Percentiles rank a stretch among this genome's conserved stretches.
Conservation (phyloP, 2,797 vertebrate genomes). For the Pangasius djambal region DNA sequence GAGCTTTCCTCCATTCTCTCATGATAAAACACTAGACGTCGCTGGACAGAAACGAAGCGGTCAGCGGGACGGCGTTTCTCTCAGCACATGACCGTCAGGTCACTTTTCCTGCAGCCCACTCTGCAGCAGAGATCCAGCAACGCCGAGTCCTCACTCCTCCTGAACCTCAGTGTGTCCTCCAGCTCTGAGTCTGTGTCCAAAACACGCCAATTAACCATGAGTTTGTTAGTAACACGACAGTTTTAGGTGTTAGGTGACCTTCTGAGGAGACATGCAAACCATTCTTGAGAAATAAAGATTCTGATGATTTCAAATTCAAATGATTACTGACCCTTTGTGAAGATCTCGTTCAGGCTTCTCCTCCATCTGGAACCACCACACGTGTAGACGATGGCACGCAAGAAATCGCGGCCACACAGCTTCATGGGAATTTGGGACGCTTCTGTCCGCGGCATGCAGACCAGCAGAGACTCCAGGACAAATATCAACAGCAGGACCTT, state of each 20-base stretch:
- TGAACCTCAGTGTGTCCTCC: constrained; percentile 44
- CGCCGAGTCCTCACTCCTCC: constrained; percentile 63
- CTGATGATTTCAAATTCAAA: not conserved
- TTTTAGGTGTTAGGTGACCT: not conserved
- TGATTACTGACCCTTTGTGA: constrained; percentile 62
- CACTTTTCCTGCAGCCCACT: constrained; percentile 70
- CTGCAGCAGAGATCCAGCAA: constrained; percentile 70
- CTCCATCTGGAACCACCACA: constrained; percentile 79
- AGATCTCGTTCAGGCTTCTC: constrained; percentile 59
- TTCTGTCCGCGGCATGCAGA: constrained; percentile 56
- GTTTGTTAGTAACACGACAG: not conserved
- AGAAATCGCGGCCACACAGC: constrained; percentile 74
- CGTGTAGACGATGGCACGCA: constrained; percentile 73
- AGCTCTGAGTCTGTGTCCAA: constrained; percentile 55
- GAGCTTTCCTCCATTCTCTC: not conserved
- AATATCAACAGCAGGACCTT: constrained; percentile 58
- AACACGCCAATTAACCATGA: not conserved
- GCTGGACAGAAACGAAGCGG: not conserved
- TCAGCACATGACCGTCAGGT: constrained; percentile 73
- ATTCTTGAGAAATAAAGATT: not conserved
- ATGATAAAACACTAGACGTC: not conserved
- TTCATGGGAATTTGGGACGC: constrained; percentile 59
- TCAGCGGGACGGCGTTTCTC: not conserved
- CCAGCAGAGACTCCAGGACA: constrained; percentile 63
- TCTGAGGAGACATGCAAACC: not conserved